These are phyloP conservation scores for Tarsius wallacei DNA, from an alignment of 2,797 vertebrate species.

Conservation along the genomic window DNA sequence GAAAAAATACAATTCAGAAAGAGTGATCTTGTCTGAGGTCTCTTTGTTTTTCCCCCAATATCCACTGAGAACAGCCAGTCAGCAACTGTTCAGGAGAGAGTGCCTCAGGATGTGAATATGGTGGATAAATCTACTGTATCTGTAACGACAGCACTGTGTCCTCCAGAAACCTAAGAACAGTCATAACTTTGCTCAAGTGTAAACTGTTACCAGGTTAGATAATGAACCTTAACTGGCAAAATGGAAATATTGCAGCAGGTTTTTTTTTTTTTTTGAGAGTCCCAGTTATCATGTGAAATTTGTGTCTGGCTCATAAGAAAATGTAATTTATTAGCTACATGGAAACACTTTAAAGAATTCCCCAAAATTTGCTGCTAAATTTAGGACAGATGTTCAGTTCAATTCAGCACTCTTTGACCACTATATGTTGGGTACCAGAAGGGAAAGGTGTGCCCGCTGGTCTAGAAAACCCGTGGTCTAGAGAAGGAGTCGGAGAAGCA, in stretches of 20 bases:
- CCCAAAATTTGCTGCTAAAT: background rate
- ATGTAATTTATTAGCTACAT: background rate
- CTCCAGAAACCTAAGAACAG: background rate
- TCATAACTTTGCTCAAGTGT: background rate
- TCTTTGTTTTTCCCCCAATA: background rate
- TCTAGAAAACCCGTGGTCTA: background rate
- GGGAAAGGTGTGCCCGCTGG: background rate
- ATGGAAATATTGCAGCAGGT: background rate
- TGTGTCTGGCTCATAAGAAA: background rate
- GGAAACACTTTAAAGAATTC: background rate
- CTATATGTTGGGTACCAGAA: background rate
- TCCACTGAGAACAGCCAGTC: background rate
- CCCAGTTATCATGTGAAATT: background rate
- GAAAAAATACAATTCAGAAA: background rate
- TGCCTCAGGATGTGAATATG: background rate
- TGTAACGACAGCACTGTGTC: background rate
- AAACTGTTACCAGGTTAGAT: background rate
- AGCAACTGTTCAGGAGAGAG: background rate
- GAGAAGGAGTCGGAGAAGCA: background rate
- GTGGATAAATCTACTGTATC: background rate
- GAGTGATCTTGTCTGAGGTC: background rate
- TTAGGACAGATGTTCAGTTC: background rate
- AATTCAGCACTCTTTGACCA: background rate
- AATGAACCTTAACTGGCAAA: constrained; percentile 19
- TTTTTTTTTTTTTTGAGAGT: background rate